These are phyloP conservation scores for Pangasius larnaudii DNA, from an alignment of 2,797 vertebrate genomes.

Conservation along the genomic window DNA sequence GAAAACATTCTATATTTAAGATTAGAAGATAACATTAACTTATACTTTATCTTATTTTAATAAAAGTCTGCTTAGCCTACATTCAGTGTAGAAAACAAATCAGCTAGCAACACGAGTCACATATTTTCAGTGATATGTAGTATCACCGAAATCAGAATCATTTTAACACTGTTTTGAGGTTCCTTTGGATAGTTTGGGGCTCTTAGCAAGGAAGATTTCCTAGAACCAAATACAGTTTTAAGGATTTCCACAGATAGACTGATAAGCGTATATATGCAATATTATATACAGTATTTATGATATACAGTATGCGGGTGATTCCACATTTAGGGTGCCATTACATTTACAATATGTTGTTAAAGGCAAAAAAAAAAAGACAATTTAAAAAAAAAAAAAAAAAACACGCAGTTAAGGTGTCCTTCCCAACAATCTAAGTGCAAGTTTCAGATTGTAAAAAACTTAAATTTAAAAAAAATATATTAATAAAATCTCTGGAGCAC, in stretches of 20 bases:
- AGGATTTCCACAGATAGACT: not conserved
- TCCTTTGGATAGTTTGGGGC: too few species aligned
- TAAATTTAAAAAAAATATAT: too few species aligned
- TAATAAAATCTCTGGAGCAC: too few species aligned
- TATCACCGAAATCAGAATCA: not conserved
- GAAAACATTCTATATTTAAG: constrained; percentile 4
- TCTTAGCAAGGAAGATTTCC: too few species aligned
- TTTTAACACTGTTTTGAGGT: not conserved
- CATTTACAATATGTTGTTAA: not conserved
- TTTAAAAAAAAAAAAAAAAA: too few species aligned
- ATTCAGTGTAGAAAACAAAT: not conserved
- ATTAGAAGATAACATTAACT: not conserved
- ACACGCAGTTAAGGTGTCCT: too few species aligned
- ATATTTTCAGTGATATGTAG: not conserved
- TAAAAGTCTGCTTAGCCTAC: not conserved
- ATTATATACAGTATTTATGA: not conserved
- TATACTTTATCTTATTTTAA: not conserved
- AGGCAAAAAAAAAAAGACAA: too few species aligned
- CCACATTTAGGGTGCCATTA: not conserved
- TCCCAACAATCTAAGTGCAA: too few species aligned
- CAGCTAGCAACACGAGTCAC: not conserved
- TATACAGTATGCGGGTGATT: not conserved
- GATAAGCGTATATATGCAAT: not conserved
- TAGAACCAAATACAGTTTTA: not conserved
- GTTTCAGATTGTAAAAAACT: too few species aligned